Base-by-base conservation (phyloP, 2,888 invertebrate species). In the Busseola fusca region DNA sequence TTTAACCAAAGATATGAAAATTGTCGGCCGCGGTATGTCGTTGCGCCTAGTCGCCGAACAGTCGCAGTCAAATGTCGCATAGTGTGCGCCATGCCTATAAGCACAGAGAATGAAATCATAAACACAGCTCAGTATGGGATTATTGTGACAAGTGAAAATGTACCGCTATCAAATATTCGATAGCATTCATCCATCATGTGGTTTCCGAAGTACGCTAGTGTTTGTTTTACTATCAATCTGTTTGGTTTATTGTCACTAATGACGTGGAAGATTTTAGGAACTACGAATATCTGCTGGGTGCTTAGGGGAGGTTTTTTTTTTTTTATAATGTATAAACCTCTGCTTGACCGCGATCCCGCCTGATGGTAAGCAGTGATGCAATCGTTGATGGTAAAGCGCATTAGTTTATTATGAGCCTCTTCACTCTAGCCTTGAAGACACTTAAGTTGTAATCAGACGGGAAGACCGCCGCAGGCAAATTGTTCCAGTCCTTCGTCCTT, bases 181-280 rank as follows among this genome's bases (percentile, higher is more conserved):
- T 69, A 40, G 68, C 21, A 50, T 64, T 84, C 84, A 84, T 84
- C 75, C 68, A 72, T 84, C 84, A 84, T n/a, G 74, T 48, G 69
- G 72, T 70, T 76, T 57, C 7, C 45, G 25, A 45, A 37, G 27
- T 40, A n/a, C 60, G 52, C 72, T 68, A 62, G 58, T 18, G 40
- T n/a, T 67, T 68, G 54, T 69, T 64, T 72, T 56, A 59, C 45
- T 56, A 57, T 25, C 64, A 66, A 68, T 75, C 27, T 76, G 48
- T 69, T 57, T 65, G 52, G 1, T 40, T 78, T 18, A 25, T 78
- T 63, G 25, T 52, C 37, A 0, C 21, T 78, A 40, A 75, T 64
- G 45, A 48, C 48, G 62, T 40, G 45, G 18, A 48, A 12, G 50
- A 72, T 72, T 72, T 50, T 25, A 40, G 56, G 12, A 74, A 62